A percentile compares a stretch with the other conserved stretches of the same genome.
These are phyloP conservation scores for Hymenopus coronatus DNA, from an alignment of 2,888 invertebrate species.

Conservation along the genomic window DNA sequence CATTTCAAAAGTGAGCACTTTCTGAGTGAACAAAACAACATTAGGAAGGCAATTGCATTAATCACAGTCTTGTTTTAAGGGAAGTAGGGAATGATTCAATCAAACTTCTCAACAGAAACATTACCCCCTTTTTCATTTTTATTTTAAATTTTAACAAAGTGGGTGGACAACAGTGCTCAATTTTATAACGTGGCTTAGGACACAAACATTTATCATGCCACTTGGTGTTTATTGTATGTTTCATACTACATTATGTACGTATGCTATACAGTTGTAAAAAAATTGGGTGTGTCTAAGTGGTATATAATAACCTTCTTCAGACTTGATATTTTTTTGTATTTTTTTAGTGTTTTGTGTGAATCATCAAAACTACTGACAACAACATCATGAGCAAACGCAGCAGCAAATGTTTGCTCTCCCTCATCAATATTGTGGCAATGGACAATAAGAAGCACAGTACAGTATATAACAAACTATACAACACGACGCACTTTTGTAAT, in stretches of 20 bases:
- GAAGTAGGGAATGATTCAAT: slow-evolving; percentile 25
- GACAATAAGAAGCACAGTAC: slow-evolving; percentile 22
- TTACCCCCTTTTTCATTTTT: not conserved
- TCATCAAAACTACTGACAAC: slow-evolving; percentile 24
- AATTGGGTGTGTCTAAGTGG: slow-evolving; percentile 8
- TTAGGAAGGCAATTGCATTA: slow-evolving; percentile 52
- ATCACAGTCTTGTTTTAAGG: slow-evolving; percentile 51
- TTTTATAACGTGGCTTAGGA: slow-evolving; percentile 32
- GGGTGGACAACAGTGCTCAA: slow-evolving; percentile 30
- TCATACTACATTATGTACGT: not conserved
- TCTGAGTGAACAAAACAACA: slow-evolving; percentile 18
- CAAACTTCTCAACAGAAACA: slow-evolving; percentile 18
- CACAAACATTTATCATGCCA: not conserved
- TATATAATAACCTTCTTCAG: not conserved
- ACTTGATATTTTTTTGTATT: not conserved
- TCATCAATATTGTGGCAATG: not conserved
- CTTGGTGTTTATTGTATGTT: slow-evolving; percentile 5
- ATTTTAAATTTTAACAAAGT: not conserved
- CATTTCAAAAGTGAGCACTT: slow-evolving; percentile 32
- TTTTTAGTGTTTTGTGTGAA: slow-evolving; percentile 22
- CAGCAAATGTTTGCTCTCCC: slow-evolving; percentile 16
- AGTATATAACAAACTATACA: slow-evolving; percentile 34
- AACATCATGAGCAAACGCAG: slow-evolving; percentile 32
- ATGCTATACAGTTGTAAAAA: not conserved
- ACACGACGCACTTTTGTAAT: slow-evolving; percentile 16